Evolutionary conservation across 2,113 vertebrate species (phyloP).

Genomic region (Elaphurus davidianus): DNA sequence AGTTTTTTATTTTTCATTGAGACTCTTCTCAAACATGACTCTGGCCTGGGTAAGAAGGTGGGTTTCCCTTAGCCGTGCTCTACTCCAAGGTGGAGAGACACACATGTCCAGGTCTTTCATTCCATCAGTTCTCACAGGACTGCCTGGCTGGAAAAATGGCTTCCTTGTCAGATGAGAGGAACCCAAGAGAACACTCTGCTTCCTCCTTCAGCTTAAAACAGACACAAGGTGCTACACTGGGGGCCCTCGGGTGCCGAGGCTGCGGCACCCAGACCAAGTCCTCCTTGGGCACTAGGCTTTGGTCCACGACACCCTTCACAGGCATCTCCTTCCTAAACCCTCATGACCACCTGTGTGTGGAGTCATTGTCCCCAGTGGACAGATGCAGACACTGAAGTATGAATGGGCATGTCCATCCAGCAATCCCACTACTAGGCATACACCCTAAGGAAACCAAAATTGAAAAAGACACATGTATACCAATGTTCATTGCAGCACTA

Average conservation of each 20-base stretch:
- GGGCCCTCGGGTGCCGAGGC: background rate
- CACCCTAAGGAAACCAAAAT: background rate
- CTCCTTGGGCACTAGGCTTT: background rate
- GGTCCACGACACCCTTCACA: fast-evolving
- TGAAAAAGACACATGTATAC: background rate
- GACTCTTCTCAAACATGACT: background rate
- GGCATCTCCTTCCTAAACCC: background rate
- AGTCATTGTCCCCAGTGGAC: background rate
- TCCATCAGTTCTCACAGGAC: background rate
- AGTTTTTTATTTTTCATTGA: background rate
- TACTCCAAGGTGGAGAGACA: background rate
- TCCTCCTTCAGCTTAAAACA: background rate
- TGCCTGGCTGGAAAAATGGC: background rate
- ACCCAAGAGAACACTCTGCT: too few species aligned
- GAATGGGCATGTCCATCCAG: background rate
- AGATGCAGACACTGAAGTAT: background rate
- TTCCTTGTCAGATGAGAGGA: background rate
- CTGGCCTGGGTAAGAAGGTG: background rate
- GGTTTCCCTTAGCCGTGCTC: background rate
- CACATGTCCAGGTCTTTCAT: background rate
- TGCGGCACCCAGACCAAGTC: fast-evolving
- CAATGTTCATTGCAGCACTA: background rate
- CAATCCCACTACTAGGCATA: background rate
- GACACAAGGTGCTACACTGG: background rate
- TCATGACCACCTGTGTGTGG: background rate